Evolutionary conservation across 1,140 invertebrate species (phyloP).

Genomic region (Pararge aegeria): DNA sequence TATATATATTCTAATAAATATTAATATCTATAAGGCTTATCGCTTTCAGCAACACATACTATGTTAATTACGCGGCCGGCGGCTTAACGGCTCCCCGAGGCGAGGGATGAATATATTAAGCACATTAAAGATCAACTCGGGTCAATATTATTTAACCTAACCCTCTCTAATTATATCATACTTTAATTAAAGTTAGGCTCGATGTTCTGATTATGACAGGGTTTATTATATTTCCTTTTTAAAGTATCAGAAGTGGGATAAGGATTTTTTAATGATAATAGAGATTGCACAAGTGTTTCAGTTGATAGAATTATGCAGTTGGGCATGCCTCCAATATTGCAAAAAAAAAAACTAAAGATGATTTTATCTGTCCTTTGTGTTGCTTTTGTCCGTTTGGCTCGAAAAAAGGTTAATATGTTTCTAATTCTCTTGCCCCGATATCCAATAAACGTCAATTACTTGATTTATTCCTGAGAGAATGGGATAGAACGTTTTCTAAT

Average conservation of each 20-base stretch:
- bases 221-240: no score
- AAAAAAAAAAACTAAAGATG: no score
- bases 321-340: no score
- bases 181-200: not conserved
- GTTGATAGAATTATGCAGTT: no score
- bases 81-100: conserved; percentile 1
- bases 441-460: conserved; percentile 9
- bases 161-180: not conserved
- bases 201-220: no score
- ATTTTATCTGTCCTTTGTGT: no score
- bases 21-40: conserved; percentile 3
- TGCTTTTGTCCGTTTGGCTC: no score
- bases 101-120: conserved; percentile 7
- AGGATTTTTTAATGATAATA: no score
- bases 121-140: conserved; percentile 4
- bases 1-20: conserved; percentile 2
- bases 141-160: conserved; percentile 1
- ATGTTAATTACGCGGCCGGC: not conserved
- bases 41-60: not conserved
- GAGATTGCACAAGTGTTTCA: no score
- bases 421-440: conserved; percentile 2
- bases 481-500: not conserved
- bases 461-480: conserved; percentile 5
- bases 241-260: no score
- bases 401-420: no score